Conservation (phyloP, 2,888 invertebrate species). For the Drymonia ruficornis region DNA sequence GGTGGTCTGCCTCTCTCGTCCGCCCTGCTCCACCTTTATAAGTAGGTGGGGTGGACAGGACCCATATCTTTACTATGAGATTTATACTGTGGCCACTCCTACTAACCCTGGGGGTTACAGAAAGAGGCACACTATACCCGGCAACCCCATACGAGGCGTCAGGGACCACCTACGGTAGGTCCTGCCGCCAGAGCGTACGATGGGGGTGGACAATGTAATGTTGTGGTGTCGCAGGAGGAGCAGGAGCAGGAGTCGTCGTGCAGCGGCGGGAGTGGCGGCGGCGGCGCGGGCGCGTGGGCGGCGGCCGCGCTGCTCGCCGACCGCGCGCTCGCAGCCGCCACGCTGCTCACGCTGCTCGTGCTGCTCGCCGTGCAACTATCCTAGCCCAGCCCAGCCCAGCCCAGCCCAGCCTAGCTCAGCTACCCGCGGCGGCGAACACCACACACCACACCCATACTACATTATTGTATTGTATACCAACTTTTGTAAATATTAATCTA, state of each 20-base stretch:
- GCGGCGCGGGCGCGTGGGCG: constrained; percentile 62
- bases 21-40: too few species aligned
- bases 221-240: constrained; percentile 24
- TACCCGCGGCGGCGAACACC: background rate
- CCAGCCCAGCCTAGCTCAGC: constrained; percentile 9
- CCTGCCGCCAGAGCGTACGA: too few species aligned
- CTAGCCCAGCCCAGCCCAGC: constrained; percentile 9
- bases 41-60: too few species aligned
- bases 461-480: background rate
- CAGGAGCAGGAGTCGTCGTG: constrained; percentile 28
- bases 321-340: constrained; percentile 41
- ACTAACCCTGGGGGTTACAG: too few species aligned
- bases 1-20: too few species aligned
- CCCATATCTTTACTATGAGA: too few species aligned
- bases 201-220: too few species aligned
- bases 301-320: constrained; percentile 63
- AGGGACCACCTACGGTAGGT: too few species aligned
- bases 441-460: too few species aligned
- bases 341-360: constrained; percentile 46
- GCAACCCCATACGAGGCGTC: too few species aligned
- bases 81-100: too few species aligned
- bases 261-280: constrained; percentile 62
- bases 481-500: background rate
- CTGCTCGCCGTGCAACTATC: constrained; percentile 28
- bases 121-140: too few species aligned